Percentiles rank a stretch among this genome's conserved stretches.
Conservation (phyloP, 2,888 invertebrate species). For the Carterocephalus palaemon region DNA sequence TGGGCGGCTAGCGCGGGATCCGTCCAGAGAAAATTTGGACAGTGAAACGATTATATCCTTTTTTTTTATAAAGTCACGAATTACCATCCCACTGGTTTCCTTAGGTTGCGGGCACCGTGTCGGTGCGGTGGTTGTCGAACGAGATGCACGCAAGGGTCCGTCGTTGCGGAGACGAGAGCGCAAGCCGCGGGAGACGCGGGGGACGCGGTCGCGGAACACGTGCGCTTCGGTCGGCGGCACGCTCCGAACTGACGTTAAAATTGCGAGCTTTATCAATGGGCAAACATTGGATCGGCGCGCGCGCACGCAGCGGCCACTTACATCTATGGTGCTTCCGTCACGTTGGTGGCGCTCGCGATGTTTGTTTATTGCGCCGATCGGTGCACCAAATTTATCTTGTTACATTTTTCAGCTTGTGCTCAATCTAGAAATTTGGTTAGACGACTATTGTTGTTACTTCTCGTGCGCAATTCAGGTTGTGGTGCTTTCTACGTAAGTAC, state of each 20-base stretch:
- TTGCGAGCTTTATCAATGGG: constrained; percentile 69
- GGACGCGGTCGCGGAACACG: constrained; percentile 40
- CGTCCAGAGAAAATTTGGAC: constrained; percentile 39
- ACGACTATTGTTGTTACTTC: background rate
- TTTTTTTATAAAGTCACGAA: constrained; percentile 48
- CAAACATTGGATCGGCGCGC: constrained; percentile 48
- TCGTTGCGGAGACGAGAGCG: constrained; percentile 36
- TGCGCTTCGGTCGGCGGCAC: constrained; percentile 58
- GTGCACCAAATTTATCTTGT: constrained; percentile 33
- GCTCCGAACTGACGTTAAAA: constrained; percentile 62
- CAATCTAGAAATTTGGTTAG: background rate
- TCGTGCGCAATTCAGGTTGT: no score
- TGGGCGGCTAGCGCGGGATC: constrained; percentile 54
- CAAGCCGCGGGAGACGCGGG: constrained; percentile 33
- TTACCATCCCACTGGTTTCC: constrained; percentile 73
- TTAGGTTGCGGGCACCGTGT: constrained; percentile 45
- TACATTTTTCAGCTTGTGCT: constrained; percentile 25
- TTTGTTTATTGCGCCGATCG: constrained; percentile 52
- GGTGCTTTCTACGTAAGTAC: no score
- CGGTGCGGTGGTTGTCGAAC: constrained; percentile 35
- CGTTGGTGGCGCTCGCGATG: constrained; percentile 56
- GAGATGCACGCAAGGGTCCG: constrained; percentile 44
- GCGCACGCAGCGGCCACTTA: constrained; percentile 64
- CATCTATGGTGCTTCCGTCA: constrained; percentile 69
- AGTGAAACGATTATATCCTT: constrained; percentile 39